Evolutionary conservation across 64 coral and sea anemone genomes (phyloP).

Genomic region (Dendrophyllia cribrosa): DNA sequence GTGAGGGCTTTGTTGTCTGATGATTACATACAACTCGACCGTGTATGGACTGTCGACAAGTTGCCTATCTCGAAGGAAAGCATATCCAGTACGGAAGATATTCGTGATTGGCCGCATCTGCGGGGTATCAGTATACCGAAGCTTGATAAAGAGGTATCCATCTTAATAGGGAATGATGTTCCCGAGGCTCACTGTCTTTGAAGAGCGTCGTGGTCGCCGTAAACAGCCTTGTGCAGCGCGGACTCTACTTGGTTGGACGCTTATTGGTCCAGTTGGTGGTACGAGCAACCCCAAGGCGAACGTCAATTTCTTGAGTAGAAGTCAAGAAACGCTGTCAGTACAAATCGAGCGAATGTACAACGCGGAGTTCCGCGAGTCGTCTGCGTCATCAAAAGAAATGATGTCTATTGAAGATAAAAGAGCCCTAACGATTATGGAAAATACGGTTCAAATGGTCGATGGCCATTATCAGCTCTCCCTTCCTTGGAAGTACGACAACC

Average conservation of each 20-base stretch:
- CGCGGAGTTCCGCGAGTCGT: constrained; percentile 23
- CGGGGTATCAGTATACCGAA: constrained; percentile 32
- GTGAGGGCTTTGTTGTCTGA: constrained; percentile 11
- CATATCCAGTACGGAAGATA: constrained; percentile 13
- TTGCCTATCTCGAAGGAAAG: constrained; percentile 22
- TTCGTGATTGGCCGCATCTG: constrained; percentile 35
- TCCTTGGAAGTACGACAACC: constrained; percentile 32
- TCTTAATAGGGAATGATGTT: constrained; percentile 55
- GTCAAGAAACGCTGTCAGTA: constrained; percentile 7
- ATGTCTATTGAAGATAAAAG: constrained; percentile 60
- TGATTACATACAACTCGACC: not conserved
- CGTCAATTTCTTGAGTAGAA: not conserved
- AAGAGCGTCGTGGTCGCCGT: constrained; percentile 36
- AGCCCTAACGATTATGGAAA: constrained; percentile 46
- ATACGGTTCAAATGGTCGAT: constrained; percentile 15
- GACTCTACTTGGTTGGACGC: constrained; percentile 42
- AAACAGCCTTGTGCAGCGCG: constrained; percentile 45
- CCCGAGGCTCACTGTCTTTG: constrained; percentile 48
- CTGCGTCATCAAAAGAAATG: not conserved
- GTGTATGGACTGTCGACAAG: not conserved
- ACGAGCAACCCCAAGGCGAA: not conserved
- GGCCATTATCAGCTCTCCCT: constrained; percentile 67
- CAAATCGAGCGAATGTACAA: constrained; percentile 42
- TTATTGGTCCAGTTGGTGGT: constrained; percentile 20
- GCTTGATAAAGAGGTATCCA: constrained; percentile 5